These are phyloP conservation scores for Drosophila prostipennis DNA, from an alignment of 2,888 invertebrate species.

Conservation along the genomic window DNA sequence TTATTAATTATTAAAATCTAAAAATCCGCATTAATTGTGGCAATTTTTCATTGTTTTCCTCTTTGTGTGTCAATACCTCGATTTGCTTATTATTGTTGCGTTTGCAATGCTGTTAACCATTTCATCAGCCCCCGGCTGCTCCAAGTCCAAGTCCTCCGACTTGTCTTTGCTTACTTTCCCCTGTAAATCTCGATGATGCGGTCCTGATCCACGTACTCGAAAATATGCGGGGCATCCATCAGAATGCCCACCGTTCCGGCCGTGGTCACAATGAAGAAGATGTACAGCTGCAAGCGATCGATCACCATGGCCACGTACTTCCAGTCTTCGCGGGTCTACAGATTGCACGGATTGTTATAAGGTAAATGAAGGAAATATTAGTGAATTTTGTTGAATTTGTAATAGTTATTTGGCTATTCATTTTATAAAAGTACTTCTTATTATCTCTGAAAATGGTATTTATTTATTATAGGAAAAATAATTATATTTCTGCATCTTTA, in stretches of 20 bases:
- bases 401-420: background rate
- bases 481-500: no score
- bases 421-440: no score
- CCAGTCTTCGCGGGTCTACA: slow-evolving; percentile 98
- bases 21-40: slow-evolving; percentile 66
- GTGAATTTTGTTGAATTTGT: background rate
- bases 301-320: slow-evolving; percentile 99
- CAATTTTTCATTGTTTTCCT: slow-evolving; percentile 39
- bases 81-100: slow-evolving; percentile 74
- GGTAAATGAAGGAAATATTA: background rate
- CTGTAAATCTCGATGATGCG: slow-evolving; percentile 97
- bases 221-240: slow-evolving; percentile 99
- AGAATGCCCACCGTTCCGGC: slow-evolving; percentile 97
- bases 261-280: slow-evolving; percentile 98
- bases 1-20: slow-evolving; percentile 66
- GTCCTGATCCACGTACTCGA: slow-evolving; percentile 98
- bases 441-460: no score
- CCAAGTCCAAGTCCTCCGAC: background rate
- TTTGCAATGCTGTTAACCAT: slow-evolving; percentile 82
- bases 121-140: slow-evolving; percentile 32
- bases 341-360: background rate
- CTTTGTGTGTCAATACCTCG: slow-evolving; percentile 16
- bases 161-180: slow-evolving; percentile 88
- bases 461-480: background rate
- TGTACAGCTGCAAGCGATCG: slow-evolving; percentile 96